Evolutionary conservation across 2,113 vertebrate species (phyloP).

Genomic region (Trematocara stigmaticum): DNA sequence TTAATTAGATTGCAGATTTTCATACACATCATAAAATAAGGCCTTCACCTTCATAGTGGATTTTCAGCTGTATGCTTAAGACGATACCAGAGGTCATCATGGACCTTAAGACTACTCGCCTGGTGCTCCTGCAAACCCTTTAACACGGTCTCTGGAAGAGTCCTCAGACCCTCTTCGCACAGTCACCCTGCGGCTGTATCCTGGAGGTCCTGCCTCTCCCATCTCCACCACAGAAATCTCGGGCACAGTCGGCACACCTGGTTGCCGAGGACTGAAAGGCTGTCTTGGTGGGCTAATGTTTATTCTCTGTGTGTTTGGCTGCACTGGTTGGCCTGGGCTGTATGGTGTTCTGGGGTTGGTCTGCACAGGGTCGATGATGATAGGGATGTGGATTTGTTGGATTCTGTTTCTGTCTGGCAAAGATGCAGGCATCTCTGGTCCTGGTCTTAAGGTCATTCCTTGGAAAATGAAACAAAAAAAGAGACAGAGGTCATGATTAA

Average conservation of each 20-base stretch:
- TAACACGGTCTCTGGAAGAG: constrained; percentile 57
- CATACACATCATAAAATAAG: not conserved
- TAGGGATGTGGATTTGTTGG: constrained; percentile 69
- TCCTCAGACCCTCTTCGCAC: constrained; percentile 71
- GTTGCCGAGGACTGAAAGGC: constrained; percentile 30
- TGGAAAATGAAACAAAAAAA: not conserved
- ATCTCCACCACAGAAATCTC: constrained; percentile 73
- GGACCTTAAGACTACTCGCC: constrained; percentile 61
- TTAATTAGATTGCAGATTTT: not conserved
- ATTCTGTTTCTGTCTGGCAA: constrained; percentile 49
- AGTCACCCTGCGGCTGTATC: constrained; percentile 72
- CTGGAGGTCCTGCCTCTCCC: constrained; percentile 90
- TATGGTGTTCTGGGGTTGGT: constrained; percentile 15
- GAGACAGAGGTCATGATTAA: not conserved
- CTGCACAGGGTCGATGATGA: constrained; percentile 53
- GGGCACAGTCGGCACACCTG: not conserved
- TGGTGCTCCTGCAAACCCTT: constrained; percentile 88
- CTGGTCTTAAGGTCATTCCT: constrained; percentile 49
- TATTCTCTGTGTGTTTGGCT: constrained; percentile 17
- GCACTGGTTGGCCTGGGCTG: constrained; percentile 20
- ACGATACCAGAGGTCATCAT: not conserved
- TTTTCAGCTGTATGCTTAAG: not conserved
- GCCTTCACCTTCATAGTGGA: not conserved
- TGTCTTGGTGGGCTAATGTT: constrained; percentile 18
- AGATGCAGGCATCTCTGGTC: constrained; percentile 42